Conservation (phyloP, 2,113 vertebrate species). For the Glaucidium brasilianum region DNA sequence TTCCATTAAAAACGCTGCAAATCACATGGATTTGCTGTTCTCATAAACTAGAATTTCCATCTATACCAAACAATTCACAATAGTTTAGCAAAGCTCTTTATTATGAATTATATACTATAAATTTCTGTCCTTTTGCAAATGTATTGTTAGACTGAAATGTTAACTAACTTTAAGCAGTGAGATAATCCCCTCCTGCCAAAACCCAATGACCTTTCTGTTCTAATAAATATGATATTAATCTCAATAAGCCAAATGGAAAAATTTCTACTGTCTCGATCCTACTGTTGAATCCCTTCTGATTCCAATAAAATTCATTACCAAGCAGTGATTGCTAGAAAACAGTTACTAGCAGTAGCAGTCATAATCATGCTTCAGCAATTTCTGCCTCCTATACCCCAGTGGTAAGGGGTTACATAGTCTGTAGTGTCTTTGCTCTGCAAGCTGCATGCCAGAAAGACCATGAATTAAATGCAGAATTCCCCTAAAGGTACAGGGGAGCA, state of each 20-base stretch:
- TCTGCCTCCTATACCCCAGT: not conserved
- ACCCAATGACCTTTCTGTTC: not conserved
- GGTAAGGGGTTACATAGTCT: not conserved
- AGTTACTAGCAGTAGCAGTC: not conserved
- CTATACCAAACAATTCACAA: conserved; percentile 26
- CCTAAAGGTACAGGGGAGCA: not conserved
- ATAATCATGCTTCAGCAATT: not conserved
- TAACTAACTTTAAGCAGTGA: not conserved
- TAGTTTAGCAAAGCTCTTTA: conserved; percentile 17
- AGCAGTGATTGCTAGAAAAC: not conserved
- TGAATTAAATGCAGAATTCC: not conserved
- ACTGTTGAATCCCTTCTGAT: not conserved
- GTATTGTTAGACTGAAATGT: not conserved
- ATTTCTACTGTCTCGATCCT: not conserved
- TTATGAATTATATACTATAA: not conserved
- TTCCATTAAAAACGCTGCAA: conserved; percentile 41
- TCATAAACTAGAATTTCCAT: conserved; percentile 48
- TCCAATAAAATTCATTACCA: not conserved
- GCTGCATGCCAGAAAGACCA: not conserved
- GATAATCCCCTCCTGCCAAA: not conserved
- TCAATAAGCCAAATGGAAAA: not conserved
- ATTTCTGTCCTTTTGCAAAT: not conserved
- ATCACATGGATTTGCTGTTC: conserved; percentile 42
- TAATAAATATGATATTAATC: not conserved
- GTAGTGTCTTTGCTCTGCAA: not conserved